Evolutionary conservation across 23 tunicate species (phyloP), one percentile per base, ranked within the genome.

Genomic region (Halocynthia roretzi): DNA sequence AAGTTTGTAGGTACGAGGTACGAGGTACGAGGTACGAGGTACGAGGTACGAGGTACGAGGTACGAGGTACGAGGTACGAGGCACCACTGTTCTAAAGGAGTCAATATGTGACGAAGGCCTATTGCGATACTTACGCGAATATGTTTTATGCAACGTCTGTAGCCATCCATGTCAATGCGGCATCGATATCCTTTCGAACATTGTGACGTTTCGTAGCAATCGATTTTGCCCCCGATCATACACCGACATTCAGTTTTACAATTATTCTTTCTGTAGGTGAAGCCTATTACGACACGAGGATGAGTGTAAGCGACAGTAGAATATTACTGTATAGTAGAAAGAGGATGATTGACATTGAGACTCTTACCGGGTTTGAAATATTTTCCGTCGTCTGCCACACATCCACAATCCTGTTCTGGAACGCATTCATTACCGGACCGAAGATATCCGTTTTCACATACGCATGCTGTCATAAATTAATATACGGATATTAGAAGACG

Each of bases 91-190:
- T n/a, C n/a, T n/a, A n/a, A n/a, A n/a, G n/a, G n/a, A n/a, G n/a
- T n/a, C n/a, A n/a, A n/a, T n/a, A n/a, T n/a, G n/a, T n/a, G n/a
- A n/a, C n/a, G n/a, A n/a, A n/a, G n/a, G n/a, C n/a, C n/a, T n/a
- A n/a, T n/a, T n/a, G n/a, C n/a, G n/a, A 11, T 8, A 69, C 83
- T 53, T 77, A 84, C 88, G 65, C 88, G 71, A 8, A 69, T 49
- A 15, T 71, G 63, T 31, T 50, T 61, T 6, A 84, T 66, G 51
- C 88, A 84, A 50, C 83, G 67, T 62, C 60, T 61, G 20, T 22
- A 78, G 6, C 88, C 88, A 57, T 84, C 88, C 5, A 54, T 60
- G 66, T 84, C 82, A 17, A 56, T 8, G 20, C 67, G 51, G 64
- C 88, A 84, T 50, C 71, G 54, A 11, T 52, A 70, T 71, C 79